Base-by-base conservation (phyloP, 2,113 vertebrate genomes). In the Sinocyclocheilus rhinocerous region DNA sequence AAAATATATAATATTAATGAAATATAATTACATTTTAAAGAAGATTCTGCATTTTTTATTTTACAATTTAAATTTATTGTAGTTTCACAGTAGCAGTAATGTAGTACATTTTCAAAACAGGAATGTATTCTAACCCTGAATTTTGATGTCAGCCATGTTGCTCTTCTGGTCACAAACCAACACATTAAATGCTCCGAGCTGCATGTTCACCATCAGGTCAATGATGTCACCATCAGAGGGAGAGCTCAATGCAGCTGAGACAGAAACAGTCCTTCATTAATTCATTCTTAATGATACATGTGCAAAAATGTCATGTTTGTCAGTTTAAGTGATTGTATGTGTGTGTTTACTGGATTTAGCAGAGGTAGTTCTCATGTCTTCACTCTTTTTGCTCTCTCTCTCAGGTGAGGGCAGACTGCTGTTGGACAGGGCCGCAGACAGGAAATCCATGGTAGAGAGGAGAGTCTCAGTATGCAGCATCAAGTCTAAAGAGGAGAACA, bases 391-490 rank as follows among this genome's bases (percentile, higher is more conserved):
- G 75, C 82, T 75, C 1, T 93, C 92, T 89, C 90, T 96, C n/a
- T 95, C 95, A 39, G 92, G 45, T 52, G 89, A 84, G 0, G 91
- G 39, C 11, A 88, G 29, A 3, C 88, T 91, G 73, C 89, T 76
- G 0, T 94, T 95, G 11, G 96, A 93, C 90, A 96, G 15, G 10
- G 94, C 91, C 5, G 91, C 90, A 0, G 96, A 95, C 67, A 99
- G 88, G 91, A 98, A 98, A 91, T 96, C 93, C 89, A 98, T 92
- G 42, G 96, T 85, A 1, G 97, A 99, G 82, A 99, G 95, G 73
- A 99, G 95, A 86, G 97, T 97, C 90, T 99, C 96, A 1, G 96
- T 96, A 92, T 99, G 97, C 42, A 99, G 96, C 10, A 97, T 90
- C 57, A 99, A 65, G 88, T 99, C 95, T 72, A 99, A 93, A 33